Evolutionary conservation across 2,888 invertebrate genomes (phyloP).

Genomic region (Mythimna pallens): DNA sequence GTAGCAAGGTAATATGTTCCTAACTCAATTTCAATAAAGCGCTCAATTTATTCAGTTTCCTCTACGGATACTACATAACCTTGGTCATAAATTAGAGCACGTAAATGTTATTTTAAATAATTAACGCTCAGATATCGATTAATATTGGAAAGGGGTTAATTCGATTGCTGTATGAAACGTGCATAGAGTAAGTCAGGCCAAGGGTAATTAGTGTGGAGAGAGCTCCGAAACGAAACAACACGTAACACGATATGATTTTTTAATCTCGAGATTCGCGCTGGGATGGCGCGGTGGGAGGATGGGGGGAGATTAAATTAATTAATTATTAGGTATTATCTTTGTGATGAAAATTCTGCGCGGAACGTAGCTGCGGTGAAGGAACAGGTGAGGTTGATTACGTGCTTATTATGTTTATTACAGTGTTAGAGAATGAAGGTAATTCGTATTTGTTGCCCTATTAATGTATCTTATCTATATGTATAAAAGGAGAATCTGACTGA

Average conservation of each 20-base stretch:
- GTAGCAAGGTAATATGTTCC: slow-evolving; percentile 68
- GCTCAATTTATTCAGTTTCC: slow-evolving; percentile 75
- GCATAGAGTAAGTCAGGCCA: slow-evolving; percentile 29
- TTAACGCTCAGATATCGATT: slow-evolving; percentile 26
- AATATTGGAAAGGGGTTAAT: slow-evolving; percentile 27
- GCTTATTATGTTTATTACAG: slow-evolving; percentile 39
- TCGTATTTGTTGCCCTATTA: slow-evolving; percentile 15
- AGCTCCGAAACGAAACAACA: slow-evolving; percentile 45
- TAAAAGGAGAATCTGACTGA: too few species aligned
- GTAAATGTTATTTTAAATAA: slow-evolving; percentile 67
- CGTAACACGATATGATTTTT: slow-evolving; percentile 60
- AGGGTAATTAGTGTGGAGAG: slow-evolving; percentile 50
- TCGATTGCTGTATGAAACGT: slow-evolving; percentile 42
- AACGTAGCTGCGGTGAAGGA: slow-evolving; percentile 24
- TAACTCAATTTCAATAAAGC: slow-evolving; percentile 77
- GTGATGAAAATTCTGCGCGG: slow-evolving; percentile 45
- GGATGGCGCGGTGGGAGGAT: slow-evolving; percentile 30
- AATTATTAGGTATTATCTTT: slow-evolving; percentile 60
- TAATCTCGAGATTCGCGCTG: slow-evolving; percentile 54
- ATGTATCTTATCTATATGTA: background rate
- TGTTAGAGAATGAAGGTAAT: slow-evolving; percentile 30
- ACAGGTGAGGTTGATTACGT: slow-evolving; percentile 36
- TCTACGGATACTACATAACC: slow-evolving; percentile 60
- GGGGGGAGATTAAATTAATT: slow-evolving; percentile 59
- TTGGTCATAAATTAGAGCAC: slow-evolving; percentile 64